Evolutionary conservation across 2,888 invertebrate species (phyloP).

Genomic region (Eutolmus rufibarbis): DNA sequence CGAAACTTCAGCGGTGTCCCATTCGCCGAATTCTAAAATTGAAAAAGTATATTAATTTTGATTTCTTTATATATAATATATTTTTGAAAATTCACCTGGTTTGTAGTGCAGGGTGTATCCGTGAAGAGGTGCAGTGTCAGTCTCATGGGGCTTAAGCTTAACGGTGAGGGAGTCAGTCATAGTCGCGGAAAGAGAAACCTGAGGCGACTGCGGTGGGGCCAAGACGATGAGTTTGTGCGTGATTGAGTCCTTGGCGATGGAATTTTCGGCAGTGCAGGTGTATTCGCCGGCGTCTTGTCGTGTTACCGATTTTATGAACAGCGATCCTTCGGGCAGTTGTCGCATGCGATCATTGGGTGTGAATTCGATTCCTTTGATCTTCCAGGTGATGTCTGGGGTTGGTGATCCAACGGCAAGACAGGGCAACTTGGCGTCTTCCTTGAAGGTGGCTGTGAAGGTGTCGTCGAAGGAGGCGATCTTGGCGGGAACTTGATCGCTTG

Average conservation of each 20-base stretch:
- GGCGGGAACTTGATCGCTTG: constrained; percentile 82
- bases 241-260: constrained; percentile 90
- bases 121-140: constrained; percentile 86
- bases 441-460: constrained; percentile 89
- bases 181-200: constrained; percentile 75
- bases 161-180: constrained; percentile 79
- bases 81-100: constrained; percentile 63
- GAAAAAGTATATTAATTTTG: background rate
- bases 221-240: constrained; percentile 85
- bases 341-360: constrained; percentile 83
- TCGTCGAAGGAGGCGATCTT: constrained; percentile 95
- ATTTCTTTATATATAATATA: background rate
- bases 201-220: constrained; percentile 80
- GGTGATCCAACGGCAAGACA: constrained; percentile 93
- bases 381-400: constrained; percentile 88
- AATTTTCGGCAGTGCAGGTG: constrained; percentile 91
- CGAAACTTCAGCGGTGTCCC: constrained; percentile 85
- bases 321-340: constrained; percentile 86
- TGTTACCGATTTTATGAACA: constrained; percentile 88
- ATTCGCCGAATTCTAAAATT: constrained; percentile 82
- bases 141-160: constrained; percentile 75
- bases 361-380: constrained; percentile 80
- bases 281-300: constrained; percentile 93
- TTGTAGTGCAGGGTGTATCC: constrained; percentile 93
- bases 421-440: constrained; percentile 89